These are phyloP conservation scores for Pseudolycoriella hygida DNA, from an alignment of 2,888 invertebrate species.

Conservation along the genomic window DNA sequence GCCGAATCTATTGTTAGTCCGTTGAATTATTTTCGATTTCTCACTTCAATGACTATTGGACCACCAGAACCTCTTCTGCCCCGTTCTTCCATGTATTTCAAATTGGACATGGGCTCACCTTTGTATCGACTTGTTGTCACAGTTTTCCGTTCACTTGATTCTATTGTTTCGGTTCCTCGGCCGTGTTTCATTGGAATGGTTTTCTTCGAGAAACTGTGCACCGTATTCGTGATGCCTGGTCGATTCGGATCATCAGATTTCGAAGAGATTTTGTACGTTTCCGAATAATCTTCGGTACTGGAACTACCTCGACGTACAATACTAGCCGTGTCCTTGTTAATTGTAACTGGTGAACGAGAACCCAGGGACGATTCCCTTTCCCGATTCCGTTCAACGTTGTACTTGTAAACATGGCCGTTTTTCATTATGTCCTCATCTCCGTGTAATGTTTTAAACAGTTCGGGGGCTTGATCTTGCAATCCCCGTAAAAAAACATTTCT, in stretches of 20 bases:
- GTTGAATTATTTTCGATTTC: neutral
- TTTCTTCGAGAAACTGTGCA: constrained; percentile 50
- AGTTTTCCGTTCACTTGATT: constrained; percentile 51
- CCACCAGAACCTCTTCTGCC: constrained; percentile 21
- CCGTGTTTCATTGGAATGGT: constrained; percentile 45
- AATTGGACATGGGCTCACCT: constrained; percentile 29
- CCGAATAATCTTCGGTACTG: constrained; percentile 51
- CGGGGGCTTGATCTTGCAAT: constrained; percentile 51
- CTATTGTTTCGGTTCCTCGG: constrained; percentile 45
- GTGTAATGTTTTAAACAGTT: constrained; percentile 50
- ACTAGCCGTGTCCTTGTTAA: constrained; percentile 27
- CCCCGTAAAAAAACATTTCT: constrained; percentile 50
- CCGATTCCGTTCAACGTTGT: constrained; percentile 17
- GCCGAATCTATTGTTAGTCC: neutral
- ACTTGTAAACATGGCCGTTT: constrained; percentile 27
- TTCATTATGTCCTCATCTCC: constrained; percentile 33
- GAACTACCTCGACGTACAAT: constrained; percentile 44
- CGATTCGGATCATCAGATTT: constrained; percentile 46
- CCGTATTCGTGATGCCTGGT: constrained; percentile 52
- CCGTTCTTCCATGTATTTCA: constrained; percentile 37
- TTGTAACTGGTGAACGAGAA: constrained; percentile 24
- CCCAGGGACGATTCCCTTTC: constrained; percentile 20
- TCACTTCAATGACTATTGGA: constrained; percentile 6
- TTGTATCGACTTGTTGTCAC: constrained; percentile 45
- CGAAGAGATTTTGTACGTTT: constrained; percentile 50